Base-by-base conservation (phyloP, 2,797 vertebrate genomes). In the Danionella dracula region DNA sequence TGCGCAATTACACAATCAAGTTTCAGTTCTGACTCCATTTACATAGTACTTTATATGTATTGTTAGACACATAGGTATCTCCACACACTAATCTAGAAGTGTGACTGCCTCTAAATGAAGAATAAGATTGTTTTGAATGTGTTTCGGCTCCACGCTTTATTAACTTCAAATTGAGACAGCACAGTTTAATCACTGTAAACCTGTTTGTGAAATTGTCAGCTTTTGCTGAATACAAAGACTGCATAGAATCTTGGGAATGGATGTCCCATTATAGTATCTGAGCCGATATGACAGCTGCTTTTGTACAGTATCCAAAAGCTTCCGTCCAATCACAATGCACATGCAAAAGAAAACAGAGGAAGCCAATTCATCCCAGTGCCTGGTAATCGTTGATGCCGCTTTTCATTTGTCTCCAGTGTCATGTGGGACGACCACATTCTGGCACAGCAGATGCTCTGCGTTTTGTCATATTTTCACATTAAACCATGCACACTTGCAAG, bases 281-380 rank as follows among this genome's bases (percentile, higher is more conserved):
- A 84, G 78, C 74, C 74, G 76, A 85, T 83, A 78, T 87, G 86
- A 88, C 85, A 86, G 86, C 81, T 79, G 81, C 78, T 71, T 86
- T 82, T 83, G 78, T 82, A 78, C 76, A 68, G 74, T 78, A 81
- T 85, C 83, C 83, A 88, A 82, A 84, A 81, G 82, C 80, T 84
- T 84, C 70, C 76, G 78, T 82, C 79, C 80, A 79, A 81, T 84
- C 82, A 86, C 85, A 86, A 86, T 85, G 78, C 76, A 76, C 83
- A 78, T 45, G 79, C 85, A 76, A 72, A 27, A 79, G 78, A 83
- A 79, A 78, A 86, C 83, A 82, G 79, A 59, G 37, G 42, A 64
- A 82, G 76, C 79, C 83, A 86, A 86, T 86, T 88, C 83, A 85
- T 85, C 83, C 84, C 83, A 84, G 82, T 77, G 78, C 78, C 76